Percentiles rank a stretch among this genome's conserved stretches.
These are phyloP conservation scores for Ia io DNA, from an alignment of 2,113 vertebrate genomes.

Conservation along the genomic window DNA sequence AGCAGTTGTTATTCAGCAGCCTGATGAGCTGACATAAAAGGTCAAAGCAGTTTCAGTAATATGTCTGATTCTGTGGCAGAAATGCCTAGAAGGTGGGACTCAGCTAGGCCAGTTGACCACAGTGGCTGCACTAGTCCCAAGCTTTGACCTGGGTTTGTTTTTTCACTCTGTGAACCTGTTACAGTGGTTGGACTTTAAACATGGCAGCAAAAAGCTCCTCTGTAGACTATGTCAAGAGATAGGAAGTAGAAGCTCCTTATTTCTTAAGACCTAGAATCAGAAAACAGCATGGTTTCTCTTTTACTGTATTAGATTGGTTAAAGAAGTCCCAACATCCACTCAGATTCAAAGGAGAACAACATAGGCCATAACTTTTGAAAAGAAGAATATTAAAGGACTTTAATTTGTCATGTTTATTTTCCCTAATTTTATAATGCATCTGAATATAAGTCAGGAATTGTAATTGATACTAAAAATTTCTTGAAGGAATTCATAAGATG, in stretches of 20 bases:
- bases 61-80: neutral
- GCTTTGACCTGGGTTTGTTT: no score
- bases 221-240: neutral
- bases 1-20: neutral
- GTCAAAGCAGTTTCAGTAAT: neutral
- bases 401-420: neutral
- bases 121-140: neutral
- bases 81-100: neutral
- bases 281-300: neutral
- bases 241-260: neutral
- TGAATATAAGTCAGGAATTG: neutral
- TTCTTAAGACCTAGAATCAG: neutral
- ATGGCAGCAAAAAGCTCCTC: neutral
- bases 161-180: neutral
- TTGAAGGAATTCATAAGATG: neutral
- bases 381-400: neutral
- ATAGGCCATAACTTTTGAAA: neutral
- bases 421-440: neutral
- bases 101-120: neutral
- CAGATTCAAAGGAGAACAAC: neutral
- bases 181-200: neutral
- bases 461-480: neutral
- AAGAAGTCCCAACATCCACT: neutral
- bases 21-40: neutral
- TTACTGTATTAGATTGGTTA: neutral